Conservation (phyloP, 2,888 invertebrate species). For the Archaeoteleia sp. region DNA sequence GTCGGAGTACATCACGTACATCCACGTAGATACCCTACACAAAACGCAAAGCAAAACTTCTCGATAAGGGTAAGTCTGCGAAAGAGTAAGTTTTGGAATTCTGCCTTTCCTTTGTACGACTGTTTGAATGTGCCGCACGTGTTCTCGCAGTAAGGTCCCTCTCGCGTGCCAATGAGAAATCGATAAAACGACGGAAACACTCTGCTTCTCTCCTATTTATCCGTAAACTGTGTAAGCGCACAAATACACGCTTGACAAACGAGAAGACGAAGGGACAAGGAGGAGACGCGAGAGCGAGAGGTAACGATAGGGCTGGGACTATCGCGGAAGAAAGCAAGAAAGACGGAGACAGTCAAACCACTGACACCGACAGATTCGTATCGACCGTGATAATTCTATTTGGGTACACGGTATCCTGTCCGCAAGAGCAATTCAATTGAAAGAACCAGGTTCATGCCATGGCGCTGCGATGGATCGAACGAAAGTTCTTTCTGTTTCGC, state of each 20-base stretch:
- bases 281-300: no score
- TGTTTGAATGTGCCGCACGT: constrained; percentile 45
- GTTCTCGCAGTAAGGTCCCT: constrained; percentile 30
- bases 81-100: constrained; percentile 29
- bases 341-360: constrained; percentile 24
- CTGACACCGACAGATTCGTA: constrained; percentile 44
- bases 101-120: constrained; percentile 22
- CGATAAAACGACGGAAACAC: constrained; percentile 46
- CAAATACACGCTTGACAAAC: constrained; percentile 25
- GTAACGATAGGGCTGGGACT: no score
- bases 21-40: no score
- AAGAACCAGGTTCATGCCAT: constrained; percentile 14
- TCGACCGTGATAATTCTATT: constrained; percentile 51
- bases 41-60: constrained; percentile 24
- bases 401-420: constrained; percentile 41
- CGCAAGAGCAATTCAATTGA: constrained; percentile 50
- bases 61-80: constrained; percentile 37
- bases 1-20: constrained; percentile 15
- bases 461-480: background rate
- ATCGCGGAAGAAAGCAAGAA: constrained; percentile 16
- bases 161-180: constrained; percentile 48
- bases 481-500: constrained; percentile 21
- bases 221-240: constrained; percentile 28
- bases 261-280: constrained; percentile 20
- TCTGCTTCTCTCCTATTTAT: constrained; percentile 31